Percentiles rank a stretch among this genome's conserved stretches.
These are phyloP conservation scores for Mechanitis mazaeus DNA, from an alignment of 2,888 invertebrate species.

Conservation along the genomic window DNA sequence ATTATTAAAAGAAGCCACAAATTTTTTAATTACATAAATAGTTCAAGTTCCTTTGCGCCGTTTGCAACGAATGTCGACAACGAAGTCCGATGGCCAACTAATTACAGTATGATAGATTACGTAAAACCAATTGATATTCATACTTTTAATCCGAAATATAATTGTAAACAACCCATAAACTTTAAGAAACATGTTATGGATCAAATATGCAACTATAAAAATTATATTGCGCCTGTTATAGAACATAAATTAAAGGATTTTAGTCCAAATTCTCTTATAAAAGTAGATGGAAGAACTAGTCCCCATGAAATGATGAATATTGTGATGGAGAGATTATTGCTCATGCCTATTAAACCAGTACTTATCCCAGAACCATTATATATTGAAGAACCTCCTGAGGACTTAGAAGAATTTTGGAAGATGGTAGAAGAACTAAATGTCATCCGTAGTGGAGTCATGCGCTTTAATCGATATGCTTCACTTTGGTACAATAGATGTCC, in stretches of 20 bases:
- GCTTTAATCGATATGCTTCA: conserved; percentile 63
- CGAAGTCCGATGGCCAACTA: conserved; percentile 54
- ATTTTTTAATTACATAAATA: conserved; percentile 50
- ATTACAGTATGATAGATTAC: conserved; percentile 43
- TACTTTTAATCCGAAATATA: conserved; percentile 58
- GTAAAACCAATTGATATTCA: conserved; percentile 40
- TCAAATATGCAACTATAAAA: conserved; percentile 72
- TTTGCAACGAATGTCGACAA: conserved; percentile 35
- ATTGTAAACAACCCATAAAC: conserved; percentile 66
- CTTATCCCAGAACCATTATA: conserved; percentile 60
- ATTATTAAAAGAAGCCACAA: conserved; percentile 53
- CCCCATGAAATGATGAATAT: conserved; percentile 67
- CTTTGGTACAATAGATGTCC: conserved; percentile 80
- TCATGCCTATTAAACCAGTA: conserved; percentile 49
- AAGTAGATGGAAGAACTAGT: conserved; percentile 75
- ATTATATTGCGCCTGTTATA: conserved; percentile 58
- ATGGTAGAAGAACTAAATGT: conserved; percentile 45
- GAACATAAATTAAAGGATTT: conserved; percentile 71
- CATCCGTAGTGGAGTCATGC: conserved; percentile 43
- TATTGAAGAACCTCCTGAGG: conserved; percentile 54
- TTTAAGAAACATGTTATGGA: conserved; percentile 56
- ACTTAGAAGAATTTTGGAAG: conserved; percentile 63
- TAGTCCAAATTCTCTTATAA: conserved; percentile 74
- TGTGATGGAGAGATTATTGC: conserved; percentile 57
- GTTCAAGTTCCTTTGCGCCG: conserved; percentile 35